Conservation (phyloP, 2,797 vertebrate genomes). For the Microctenopoma lineatum region DNA sequence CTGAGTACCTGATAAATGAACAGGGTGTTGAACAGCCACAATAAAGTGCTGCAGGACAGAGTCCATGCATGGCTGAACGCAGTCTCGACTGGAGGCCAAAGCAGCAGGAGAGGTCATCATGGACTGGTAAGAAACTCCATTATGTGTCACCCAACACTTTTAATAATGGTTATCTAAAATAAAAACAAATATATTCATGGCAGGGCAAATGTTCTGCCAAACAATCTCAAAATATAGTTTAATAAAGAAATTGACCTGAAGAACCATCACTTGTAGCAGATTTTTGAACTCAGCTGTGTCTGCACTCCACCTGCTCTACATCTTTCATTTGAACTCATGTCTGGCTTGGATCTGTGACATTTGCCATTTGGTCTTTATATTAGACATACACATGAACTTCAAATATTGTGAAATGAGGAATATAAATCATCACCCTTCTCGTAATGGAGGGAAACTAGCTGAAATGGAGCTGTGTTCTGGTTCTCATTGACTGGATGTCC, state of each 20-base stretch:
- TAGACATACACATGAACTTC: constrained; percentile 11
- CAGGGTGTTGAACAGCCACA: not conserved
- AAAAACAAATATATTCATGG: constrained; percentile 7
- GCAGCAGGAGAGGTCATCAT: not conserved
- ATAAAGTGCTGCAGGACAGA: constrained; percentile 17
- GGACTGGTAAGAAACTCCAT: not conserved
- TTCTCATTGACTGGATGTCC: constrained; percentile 17
- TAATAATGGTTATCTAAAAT: not conserved
- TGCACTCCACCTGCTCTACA: constrained; percentile 15
- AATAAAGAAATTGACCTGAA: not conserved
- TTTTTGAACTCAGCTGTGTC: constrained; percentile 13
- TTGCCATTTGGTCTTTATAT: constrained; percentile 2
- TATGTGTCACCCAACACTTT: not conserved
- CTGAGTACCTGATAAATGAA: constrained; percentile 20
- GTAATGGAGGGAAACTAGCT: constrained; percentile 27
- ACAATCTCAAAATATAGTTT: constrained; percentile 3
- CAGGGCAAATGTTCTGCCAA: constrained; percentile 10
- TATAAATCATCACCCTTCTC: constrained; percentile 6
- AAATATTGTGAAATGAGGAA: constrained; percentile 24
- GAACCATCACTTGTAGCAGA: constrained; percentile 18
- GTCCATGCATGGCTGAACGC: not conserved
- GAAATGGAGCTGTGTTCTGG: constrained; percentile 18
- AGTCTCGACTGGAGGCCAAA: constrained; percentile 1
- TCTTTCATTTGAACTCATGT: constrained; percentile 30
- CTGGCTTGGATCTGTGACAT: constrained; percentile 16